phyloP scores from a whole-genome alignment of 2,797 vertebrate species.

The Selene dorsalis region DNA sequence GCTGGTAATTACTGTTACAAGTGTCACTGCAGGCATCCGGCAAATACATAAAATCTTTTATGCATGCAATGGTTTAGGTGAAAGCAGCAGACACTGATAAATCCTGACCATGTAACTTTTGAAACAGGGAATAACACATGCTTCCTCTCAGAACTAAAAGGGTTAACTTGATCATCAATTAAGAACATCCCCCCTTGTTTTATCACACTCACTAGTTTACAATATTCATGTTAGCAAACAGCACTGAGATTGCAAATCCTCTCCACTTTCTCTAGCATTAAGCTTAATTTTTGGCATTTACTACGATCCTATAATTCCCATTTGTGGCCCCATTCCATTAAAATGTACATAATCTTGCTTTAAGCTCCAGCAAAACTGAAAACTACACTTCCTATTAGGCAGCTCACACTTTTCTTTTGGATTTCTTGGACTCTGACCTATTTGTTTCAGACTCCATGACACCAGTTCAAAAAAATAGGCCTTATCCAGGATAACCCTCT shows the following conservation, averaged over 20 bases:
- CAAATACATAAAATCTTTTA: background rate
- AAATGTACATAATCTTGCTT: background rate
- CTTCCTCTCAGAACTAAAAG: background rate
- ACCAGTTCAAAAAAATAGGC: background rate
- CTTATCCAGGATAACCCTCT: background rate
- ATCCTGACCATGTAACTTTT: background rate
- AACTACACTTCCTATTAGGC: background rate
- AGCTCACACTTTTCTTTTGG: background rate
- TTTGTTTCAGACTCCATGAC: background rate
- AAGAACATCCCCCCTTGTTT: background rate
- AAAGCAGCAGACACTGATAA: background rate
- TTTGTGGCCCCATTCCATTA: background rate
- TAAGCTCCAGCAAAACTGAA: background rate
- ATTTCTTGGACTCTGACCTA: background rate
- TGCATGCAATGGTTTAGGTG: no score
- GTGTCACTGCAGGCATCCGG: background rate
- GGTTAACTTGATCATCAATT: background rate
- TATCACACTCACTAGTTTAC: background rate
- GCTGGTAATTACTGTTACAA: background rate
- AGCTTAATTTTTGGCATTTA: background rate
- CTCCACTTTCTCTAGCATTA: background rate
- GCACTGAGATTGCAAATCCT: background rate
- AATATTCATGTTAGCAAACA: background rate
- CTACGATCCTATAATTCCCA: background rate
- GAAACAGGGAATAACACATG: no score